Evolutionary conservation across 2,797 vertebrate species (phyloP).

Genomic region (Cottoperca gobio): DNA sequence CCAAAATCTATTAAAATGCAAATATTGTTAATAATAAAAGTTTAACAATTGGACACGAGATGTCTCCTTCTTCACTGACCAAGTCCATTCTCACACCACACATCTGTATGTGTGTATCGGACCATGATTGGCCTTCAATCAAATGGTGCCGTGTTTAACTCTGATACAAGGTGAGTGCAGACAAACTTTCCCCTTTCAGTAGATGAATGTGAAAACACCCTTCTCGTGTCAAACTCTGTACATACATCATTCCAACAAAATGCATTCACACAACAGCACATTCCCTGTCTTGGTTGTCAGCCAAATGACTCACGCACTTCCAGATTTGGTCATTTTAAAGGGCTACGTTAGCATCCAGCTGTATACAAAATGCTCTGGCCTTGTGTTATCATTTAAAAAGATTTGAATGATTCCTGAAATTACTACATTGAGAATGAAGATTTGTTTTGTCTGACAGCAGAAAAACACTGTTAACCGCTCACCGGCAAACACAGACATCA

Average conservation of each 20-base stretch:
- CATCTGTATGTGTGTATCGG: neutral
- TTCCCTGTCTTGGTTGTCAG: slow-evolving; percentile 1
- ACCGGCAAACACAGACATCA: slow-evolving; percentile 28
- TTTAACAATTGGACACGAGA: neutral
- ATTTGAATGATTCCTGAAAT: slow-evolving; percentile 11
- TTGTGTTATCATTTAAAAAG: slow-evolving; percentile 8
- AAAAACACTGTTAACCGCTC: slow-evolving; percentile 53
- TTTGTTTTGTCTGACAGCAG: slow-evolving; percentile 38
- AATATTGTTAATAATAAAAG: neutral
- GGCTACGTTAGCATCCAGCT: neutral
- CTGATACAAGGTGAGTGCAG: neutral
- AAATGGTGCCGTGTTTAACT: no score
- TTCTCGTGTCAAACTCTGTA: neutral
- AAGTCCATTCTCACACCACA: neutral
- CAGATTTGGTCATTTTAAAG: slow-evolving; percentile 1
- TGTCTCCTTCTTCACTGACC: neutral
- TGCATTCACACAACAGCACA: neutral
- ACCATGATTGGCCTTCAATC: neutral
- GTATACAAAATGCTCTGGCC: neutral
- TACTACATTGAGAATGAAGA: slow-evolving; percentile 18
- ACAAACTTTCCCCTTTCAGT: neutral
- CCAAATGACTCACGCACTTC: neutral
- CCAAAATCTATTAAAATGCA: neutral
- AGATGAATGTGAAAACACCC: neutral
- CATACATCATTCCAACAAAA: neutral